phyloP scores from a whole-genome alignment of 1,140 invertebrate genomes.

The Drosophila rhopaloa region DNA sequence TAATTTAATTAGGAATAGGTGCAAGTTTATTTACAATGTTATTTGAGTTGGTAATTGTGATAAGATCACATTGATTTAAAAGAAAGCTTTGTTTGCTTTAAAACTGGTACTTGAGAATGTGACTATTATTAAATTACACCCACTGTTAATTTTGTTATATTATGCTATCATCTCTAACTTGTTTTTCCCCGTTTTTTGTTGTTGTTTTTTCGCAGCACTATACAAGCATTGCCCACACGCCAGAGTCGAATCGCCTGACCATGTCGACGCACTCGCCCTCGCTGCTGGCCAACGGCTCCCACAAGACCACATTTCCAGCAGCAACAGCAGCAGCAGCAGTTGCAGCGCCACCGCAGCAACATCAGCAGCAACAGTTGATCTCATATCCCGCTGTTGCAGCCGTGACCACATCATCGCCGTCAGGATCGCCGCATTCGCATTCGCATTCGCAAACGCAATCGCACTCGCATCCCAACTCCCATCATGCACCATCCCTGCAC shows the following conservation, averaged over 20 bases:
- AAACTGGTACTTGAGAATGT: neutral
- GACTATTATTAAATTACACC: conserved; percentile 1
- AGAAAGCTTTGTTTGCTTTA: neutral
- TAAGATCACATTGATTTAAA: neutral
- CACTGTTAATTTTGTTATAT: neutral
- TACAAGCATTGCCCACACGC: conserved; percentile 93
- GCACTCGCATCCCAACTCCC: conserved; percentile 28
- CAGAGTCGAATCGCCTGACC: conserved; percentile 90
- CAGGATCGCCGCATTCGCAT: conserved; percentile 57
- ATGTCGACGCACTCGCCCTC: conserved; percentile 62
- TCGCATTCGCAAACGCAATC: conserved; percentile 25
- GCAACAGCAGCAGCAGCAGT: conserved; percentile 25
- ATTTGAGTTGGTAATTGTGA: neutral
- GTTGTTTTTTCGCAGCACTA: conserved; percentile 88
- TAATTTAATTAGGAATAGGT: too few relatives aligned
- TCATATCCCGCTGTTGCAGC: conserved; percentile 80
- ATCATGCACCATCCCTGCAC: conserved; percentile 59
- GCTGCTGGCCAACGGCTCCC: conserved; percentile 69
- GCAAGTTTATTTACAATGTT: too few relatives aligned
- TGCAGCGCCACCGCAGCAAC: conserved; percentile 23
- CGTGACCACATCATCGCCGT: conserved; percentile 31
- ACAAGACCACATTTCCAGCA: conserved; percentile 68
- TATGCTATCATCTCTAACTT: conserved; percentile 13
- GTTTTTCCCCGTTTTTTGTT: conserved; percentile 14
- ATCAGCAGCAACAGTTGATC: conserved; percentile 80